Conservation (phyloP, 2,797 vertebrate genomes). For the Typhlichthys eigenmanni region DNA sequence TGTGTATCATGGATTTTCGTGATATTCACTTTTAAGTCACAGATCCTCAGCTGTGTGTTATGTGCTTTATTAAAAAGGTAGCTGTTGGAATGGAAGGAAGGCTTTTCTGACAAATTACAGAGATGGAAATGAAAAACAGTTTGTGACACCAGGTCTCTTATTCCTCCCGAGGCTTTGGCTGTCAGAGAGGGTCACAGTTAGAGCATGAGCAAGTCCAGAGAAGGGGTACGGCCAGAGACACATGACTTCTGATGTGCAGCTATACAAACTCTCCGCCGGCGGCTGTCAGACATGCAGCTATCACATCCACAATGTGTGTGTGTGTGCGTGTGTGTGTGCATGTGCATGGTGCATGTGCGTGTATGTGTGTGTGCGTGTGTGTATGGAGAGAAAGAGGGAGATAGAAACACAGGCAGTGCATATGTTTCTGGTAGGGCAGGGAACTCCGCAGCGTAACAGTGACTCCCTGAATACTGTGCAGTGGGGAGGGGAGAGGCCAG, state of each 20-base stretch:
- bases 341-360: background rate
- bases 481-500: background rate
- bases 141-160: no score
- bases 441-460: background rate
- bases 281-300: slow-evolving; percentile 42
- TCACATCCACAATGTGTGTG: slow-evolving; percentile 16
- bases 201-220: background rate
- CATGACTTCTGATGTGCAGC: slow-evolving; percentile 26
- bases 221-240: slow-evolving; percentile 21
- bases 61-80: no score
- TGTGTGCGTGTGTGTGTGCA: background rate
- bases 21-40: no score
- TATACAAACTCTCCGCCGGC: slow-evolving; percentile 7
- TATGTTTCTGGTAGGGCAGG: slow-evolving; percentile 8
- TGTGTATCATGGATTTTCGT: no score
- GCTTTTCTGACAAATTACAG: no score
- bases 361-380: background rate
- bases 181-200: slow-evolving; percentile 1
- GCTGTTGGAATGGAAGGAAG: no score
- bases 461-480: slow-evolving; percentile 3
- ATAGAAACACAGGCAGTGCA: slow-evolving; percentile 20
- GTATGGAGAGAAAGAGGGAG: background rate
- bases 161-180: background rate
- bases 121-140: no score
- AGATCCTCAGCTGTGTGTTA: no score